Evolutionary conservation across 2,113 vertebrate genomes (phyloP), one percentile per base, ranked within the genome.

Genomic region (Halcyon senegalensis): DNA sequence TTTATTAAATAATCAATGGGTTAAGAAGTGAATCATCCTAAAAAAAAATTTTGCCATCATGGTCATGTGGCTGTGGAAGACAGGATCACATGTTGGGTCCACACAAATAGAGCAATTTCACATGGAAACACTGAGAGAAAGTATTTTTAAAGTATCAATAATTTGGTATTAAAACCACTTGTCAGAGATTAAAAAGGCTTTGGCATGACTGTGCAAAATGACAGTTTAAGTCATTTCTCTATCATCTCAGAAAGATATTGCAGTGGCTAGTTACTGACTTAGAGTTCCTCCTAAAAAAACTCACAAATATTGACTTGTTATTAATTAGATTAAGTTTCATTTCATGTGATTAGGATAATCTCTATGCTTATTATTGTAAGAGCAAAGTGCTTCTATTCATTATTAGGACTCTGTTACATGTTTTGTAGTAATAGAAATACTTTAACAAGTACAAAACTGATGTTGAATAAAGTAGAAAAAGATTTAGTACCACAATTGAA

Each of bases 1-100:
- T 77, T 60, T 64, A 12, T 51, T 74, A 60, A 81, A 50, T 15
- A 82, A 55, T 41, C 13, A 53, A 25, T 37, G 4, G 16, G 5
- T 31, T 66, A 46, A 56, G 20, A 59, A 48, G 13, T 3, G 9
- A 50, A 44, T 53, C 6, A 50, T 60, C 2, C 19, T 7, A 37
- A 87, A 81, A 84, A 0, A 44, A 67, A 9, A 43, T 43, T 43
- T 43, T 43, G 43, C 11, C 35, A 79, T 8, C 15, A n/a, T 7
- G 18, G 74, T 24, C 11, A 35, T 6, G 18, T 15, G 2, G 15
- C 24, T 10, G 7, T 9, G 18, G 31, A 67, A 59, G 33, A 31
- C 7, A 13, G 1, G 7, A 24, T 35, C 17, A 43, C 6, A 4
- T 14, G 7, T 3, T 53, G 28, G n/a, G 9, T 30, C 24, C 39